These are phyloP conservation scores for Caenorhabditis tropicalis DNA, from an alignment of 1,140 invertebrate species.

Conservation along the genomic window DNA sequence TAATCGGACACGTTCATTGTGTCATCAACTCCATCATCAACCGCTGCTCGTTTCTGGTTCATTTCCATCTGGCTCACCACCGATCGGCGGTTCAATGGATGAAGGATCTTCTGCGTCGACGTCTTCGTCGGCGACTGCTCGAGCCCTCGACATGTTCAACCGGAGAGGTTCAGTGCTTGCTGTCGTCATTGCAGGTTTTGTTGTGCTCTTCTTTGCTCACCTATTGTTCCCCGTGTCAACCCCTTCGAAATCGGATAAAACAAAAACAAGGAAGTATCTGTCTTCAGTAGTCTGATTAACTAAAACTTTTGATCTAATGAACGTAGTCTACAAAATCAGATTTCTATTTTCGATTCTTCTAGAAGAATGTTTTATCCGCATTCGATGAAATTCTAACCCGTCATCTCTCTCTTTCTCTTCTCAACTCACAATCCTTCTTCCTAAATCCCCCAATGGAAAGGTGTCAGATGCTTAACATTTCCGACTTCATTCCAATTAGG, in stretches of 20 bases:
- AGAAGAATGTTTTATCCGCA: background rate
- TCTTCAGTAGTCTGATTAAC: background rate
- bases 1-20: constrained; percentile 41
- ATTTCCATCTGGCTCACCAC: constrained; percentile 5
- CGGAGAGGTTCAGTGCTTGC: constrained; percentile 55
- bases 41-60: constrained; percentile 13
- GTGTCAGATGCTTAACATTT: background rate
- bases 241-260: constrained; percentile 28
- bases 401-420: background rate
- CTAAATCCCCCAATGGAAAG: constrained; percentile 2
- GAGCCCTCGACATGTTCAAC: constrained; percentile 54
- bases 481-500: background rate
- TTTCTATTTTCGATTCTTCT: background rate
- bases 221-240: background rate
- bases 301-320: background rate
- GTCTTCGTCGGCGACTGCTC: constrained; percentile 45
- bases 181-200: constrained; percentile 55
- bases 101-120: constrained; percentile 32
- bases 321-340: background rate
- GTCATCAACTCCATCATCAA: constrained; percentile 25
- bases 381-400: background rate
- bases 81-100: constrained; percentile 40
- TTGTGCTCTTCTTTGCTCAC: constrained; percentile 41
- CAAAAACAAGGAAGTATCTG: background rate
- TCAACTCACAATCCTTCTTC: background rate